Evolutionary conservation across 2,113 vertebrate species (phyloP).

Genomic region (Ammodytes marinus): DNA sequence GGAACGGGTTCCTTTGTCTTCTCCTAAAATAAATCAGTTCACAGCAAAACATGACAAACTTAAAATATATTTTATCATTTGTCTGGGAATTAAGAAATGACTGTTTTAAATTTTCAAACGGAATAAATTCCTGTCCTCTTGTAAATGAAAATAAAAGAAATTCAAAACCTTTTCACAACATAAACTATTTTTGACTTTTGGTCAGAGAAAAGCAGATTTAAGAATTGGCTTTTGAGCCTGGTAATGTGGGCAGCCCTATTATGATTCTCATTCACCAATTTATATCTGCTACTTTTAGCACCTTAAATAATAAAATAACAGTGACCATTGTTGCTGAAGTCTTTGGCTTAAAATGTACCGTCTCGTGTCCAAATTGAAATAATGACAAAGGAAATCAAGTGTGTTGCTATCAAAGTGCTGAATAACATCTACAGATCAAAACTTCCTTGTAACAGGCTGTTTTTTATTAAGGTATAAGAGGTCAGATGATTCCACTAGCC

Average conservation of each 20-base stretch:
- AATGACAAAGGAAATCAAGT: neutral
- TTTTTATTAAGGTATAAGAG: neutral
- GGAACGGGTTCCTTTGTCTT: neutral
- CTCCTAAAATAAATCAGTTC: neutral
- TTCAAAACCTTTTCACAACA: neutral
- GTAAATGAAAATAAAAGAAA: neutral
- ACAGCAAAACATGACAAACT: neutral
- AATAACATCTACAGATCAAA: neutral
- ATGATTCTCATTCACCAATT: neutral
- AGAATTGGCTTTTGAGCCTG: neutral
- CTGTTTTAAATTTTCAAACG: neutral
- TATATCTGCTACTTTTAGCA: neutral
- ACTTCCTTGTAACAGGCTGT: neutral
- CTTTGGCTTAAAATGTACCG: neutral
- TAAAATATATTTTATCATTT: neutral
- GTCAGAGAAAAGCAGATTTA: neutral
- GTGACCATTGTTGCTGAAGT: neutral
- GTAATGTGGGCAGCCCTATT: neutral
- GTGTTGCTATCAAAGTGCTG: neutral
- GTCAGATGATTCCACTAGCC: neutral
- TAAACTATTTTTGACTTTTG: neutral
- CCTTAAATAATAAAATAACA: neutral
- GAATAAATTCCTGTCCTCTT: neutral
- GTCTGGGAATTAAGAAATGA: neutral
- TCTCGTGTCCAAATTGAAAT: neutral